These are phyloP conservation scores for Callosobruchus maculatus DNA, from an alignment of 2,888 invertebrate genomes.

Conservation along the genomic window DNA sequence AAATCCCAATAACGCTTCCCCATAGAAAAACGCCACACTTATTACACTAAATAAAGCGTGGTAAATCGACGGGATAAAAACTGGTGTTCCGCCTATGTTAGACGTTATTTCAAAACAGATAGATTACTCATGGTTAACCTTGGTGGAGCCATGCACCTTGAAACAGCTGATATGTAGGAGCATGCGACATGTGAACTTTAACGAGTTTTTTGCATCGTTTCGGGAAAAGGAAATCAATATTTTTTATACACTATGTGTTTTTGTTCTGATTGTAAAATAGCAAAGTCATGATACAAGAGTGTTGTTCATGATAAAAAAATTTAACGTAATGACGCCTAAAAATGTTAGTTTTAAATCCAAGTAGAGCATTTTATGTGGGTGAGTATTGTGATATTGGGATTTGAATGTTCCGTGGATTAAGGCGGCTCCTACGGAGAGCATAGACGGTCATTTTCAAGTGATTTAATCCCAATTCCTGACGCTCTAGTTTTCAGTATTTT, in stretches of 20 bases:
- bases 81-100: neutral
- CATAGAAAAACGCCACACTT: neutral
- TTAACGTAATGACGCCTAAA: no score
- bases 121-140: slow-evolving; percentile 27
- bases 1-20: neutral
- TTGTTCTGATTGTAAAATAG: neutral
- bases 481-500: no score
- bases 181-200: neutral
- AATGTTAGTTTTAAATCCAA: no score
- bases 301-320: no score
- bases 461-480: no score
- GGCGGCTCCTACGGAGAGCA: no score
- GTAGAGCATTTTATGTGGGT: no score
- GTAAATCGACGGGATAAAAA: neutral
- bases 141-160: slow-evolving; percentile 43
- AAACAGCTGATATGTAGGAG: slow-evolving; percentile 30
- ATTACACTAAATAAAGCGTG: neutral
- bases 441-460: no score
- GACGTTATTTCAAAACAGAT: neutral
- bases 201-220: neutral
- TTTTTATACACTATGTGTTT: neutral
- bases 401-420: no score
- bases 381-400: no score
- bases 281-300: neutral
- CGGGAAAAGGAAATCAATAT: neutral